These are phyloP conservation scores for Nomada fabriciana DNA, from an alignment of 2,888 invertebrate genomes.

Conservation along the genomic window DNA sequence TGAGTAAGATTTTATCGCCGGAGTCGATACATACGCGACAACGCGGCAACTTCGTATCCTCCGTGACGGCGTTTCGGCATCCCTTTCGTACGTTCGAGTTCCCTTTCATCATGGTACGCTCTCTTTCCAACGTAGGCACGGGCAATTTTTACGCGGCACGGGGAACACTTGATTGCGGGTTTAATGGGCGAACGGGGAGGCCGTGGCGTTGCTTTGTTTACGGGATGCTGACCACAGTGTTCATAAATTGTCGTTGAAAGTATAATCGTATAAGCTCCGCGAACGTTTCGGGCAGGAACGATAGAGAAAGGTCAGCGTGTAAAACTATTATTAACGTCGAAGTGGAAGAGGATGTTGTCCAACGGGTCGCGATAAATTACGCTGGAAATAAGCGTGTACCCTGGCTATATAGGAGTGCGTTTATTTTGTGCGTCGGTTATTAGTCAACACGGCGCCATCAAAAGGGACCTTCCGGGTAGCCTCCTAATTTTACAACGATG, in stretches of 20 bases:
- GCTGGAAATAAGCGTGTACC: not conserved
- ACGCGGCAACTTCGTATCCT: slow-evolving; percentile 21
- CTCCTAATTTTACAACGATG: slow-evolving; percentile 38
- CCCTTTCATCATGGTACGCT: not conserved
- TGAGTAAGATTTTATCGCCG: slow-evolving; percentile 54
- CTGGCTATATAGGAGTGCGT: not conserved
- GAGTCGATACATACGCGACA: slow-evolving; percentile 43
- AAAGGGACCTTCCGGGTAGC: not conserved
- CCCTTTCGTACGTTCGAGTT: not conserved
- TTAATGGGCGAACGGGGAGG: slow-evolving; percentile 31
- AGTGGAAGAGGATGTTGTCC: slow-evolving; percentile 13
- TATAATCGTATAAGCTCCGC: slow-evolving; percentile 7
- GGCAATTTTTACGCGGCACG: slow-evolving; percentile 6
- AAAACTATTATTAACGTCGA: slow-evolving; percentile 21
- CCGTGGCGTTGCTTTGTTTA: slow-evolving; percentile 23
- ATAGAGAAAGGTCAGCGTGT: not conserved
- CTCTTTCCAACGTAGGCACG: not conserved
- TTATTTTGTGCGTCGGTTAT: slow-evolving; percentile 9
- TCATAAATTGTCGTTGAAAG: slow-evolving; percentile 31
- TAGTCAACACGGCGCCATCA: not conserved
- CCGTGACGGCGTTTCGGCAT: slow-evolving; percentile 8
- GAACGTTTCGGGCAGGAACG: slow-evolving; percentile 10
- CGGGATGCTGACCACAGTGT: slow-evolving; percentile 16
- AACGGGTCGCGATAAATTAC: slow-evolving; percentile 15
- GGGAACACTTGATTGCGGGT: slow-evolving; percentile 28